Evolutionary conservation across 2,113 vertebrate genomes (phyloP).

Genomic region (Glaucomys volans): DNA sequence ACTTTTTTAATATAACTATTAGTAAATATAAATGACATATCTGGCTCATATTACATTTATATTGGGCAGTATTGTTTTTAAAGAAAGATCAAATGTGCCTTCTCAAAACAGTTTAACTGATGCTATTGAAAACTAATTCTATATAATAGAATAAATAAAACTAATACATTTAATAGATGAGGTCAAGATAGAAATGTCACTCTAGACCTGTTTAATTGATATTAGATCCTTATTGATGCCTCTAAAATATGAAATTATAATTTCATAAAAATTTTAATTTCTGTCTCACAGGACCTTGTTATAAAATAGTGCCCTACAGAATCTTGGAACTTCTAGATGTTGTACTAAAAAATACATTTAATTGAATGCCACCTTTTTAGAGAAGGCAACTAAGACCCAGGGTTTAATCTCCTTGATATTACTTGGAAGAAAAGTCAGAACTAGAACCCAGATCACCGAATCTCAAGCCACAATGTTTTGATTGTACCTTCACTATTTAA

Average conservation of each 20-base stretch:
- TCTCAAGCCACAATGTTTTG: neutral
- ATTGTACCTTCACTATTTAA: neutral
- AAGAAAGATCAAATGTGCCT: neutral
- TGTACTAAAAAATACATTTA: neutral
- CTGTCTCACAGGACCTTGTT: neutral
- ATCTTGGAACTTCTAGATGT: neutral
- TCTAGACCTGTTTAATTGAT: neutral
- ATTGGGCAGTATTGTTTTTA: neutral
- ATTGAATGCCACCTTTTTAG: neutral
- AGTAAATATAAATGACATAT: neutral
- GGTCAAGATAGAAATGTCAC: neutral
- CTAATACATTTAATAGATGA: neutral
- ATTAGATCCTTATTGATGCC: neutral
- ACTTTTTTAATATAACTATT: neutral
- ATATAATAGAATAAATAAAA: too few relatives aligned
- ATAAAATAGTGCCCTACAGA: neutral
- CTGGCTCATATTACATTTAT: neutral
- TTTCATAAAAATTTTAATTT: conserved; percentile 21
- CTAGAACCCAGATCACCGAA: neutral
- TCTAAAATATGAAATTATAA: neutral
- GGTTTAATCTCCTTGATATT: neutral
- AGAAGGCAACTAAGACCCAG: neutral
- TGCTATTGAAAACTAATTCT: neutral
- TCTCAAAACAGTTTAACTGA: neutral
- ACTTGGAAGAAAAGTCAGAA: neutral